A percentile compares a stretch with the other conserved stretches of the same genome.
These are phyloP conservation scores for Latrodectus hesperus DNA, from an alignment of 2,888 invertebrate genomes.

Conservation along the genomic window DNA sequence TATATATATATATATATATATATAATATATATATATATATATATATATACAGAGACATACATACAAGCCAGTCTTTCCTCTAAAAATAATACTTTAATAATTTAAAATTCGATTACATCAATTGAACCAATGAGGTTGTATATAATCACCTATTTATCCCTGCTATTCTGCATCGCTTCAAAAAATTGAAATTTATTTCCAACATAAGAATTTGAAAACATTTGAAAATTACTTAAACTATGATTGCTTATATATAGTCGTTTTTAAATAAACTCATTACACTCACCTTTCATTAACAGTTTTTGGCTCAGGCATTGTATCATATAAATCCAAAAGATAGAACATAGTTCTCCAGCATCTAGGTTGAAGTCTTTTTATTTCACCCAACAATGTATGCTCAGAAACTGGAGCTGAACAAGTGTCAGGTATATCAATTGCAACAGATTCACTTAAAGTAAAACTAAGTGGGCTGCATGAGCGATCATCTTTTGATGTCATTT, in stretches of 20 bases:
- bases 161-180: no score
- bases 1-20: no score
- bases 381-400: slow-evolving; percentile 52
- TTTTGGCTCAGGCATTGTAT: slow-evolving; percentile 95
- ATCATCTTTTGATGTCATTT: slow-evolving; percentile 70
- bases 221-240: no score
- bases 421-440: slow-evolving; percentile 73
- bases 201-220: no score
- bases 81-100: no score
- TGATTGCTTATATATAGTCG: background rate
- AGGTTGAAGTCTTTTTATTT: slow-evolving; percentile 76
- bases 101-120: no score
- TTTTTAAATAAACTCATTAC: background rate
- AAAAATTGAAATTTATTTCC: no score
- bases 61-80: no score
- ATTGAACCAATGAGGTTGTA: no score
- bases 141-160: no score
- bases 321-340: slow-evolving; percentile 91
- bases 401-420: slow-evolving; percentile 73
- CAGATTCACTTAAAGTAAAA: slow-evolving; percentile 75
- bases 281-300: slow-evolving; percentile 85
- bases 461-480: slow-evolving; percentile 70
- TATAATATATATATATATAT: no score
- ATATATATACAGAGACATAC: no score
- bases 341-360: slow-evolving; percentile 97